Evolutionary conservation across 2,888 invertebrate genomes (phyloP).

Genomic region (Stenodera caucasica): DNA sequence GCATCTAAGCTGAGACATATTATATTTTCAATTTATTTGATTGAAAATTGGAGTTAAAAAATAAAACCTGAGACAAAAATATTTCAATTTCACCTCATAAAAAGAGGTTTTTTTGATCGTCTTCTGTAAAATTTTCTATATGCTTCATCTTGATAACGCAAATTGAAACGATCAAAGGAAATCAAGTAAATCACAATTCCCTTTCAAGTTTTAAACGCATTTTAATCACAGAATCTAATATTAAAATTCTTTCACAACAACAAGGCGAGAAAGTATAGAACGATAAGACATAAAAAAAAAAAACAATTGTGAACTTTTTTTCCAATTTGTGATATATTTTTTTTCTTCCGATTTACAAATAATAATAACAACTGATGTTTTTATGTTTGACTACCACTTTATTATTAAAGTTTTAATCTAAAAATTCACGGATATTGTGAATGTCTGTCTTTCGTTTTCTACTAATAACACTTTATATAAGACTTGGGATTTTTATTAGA

Average conservation of each 20-base stretch:
- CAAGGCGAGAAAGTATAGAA: neutral
- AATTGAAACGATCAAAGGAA: constrained; percentile 3
- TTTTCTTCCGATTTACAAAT: too few species aligned
- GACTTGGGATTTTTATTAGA: neutral
- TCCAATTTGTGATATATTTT: neutral
- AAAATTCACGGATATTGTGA: neutral
- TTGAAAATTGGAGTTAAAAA: too few species aligned
- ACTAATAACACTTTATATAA: neutral
- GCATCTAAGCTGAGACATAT: too few species aligned
- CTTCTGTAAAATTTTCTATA: neutral
- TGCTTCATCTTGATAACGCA: neutral
- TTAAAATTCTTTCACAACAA: neutral
- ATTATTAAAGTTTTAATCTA: constrained; percentile 1
- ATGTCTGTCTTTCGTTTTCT: neutral
- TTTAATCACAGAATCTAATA: neutral
- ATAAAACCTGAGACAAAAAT: too few species aligned
- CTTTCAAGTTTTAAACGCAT: constrained; percentile 1
- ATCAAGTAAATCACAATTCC: constrained; percentile 1
- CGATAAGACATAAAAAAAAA: neutral
- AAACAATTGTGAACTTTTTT: neutral
- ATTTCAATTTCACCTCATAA: too few species aligned
- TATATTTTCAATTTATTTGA: too few species aligned
- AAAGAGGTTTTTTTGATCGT: neutral
- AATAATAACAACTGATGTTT: too few species aligned
- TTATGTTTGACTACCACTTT: neutral